These are phyloP conservation scores for Lacerta viridis DNA, from an alignment of 2,797 vertebrate species.

Conservation along the genomic window DNA sequence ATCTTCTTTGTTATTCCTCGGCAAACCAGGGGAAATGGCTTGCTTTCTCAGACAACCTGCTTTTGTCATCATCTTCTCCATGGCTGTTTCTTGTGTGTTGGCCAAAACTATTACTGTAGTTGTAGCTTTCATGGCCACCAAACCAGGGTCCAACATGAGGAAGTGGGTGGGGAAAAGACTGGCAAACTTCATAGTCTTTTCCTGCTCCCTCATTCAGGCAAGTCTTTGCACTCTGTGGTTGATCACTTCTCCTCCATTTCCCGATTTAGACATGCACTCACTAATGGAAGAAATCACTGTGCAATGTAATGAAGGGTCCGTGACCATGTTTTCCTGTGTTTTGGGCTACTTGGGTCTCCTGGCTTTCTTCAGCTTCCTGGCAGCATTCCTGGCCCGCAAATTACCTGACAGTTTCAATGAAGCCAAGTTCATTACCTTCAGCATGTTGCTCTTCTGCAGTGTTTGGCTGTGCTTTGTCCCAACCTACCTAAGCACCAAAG, in stretches of 20 bases:
- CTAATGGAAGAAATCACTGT: too few relatives aligned
- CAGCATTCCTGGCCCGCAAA: too few relatives aligned
- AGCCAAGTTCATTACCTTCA: too few relatives aligned
- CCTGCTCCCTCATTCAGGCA: not conserved
- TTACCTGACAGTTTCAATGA: too few relatives aligned
- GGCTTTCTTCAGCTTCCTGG: too few relatives aligned
- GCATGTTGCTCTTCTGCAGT: too few relatives aligned
- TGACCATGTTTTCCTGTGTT: too few relatives aligned
- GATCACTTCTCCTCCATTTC: not conserved
- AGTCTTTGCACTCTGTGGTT: not conserved
- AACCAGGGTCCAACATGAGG: not conserved
- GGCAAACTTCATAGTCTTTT: not conserved
- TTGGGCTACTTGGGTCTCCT: too few relatives aligned
- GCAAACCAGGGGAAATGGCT: not conserved
- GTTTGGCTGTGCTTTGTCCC: too few relatives aligned
- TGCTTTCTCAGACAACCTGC: not conserved
- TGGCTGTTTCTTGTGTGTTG: constrained; percentile 10
- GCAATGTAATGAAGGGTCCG: too few relatives aligned
- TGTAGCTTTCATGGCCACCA: not conserved
- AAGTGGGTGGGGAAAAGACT: constrained; percentile 3
- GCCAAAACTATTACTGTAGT: constrained; percentile 11
- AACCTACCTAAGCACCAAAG: too few relatives aligned
- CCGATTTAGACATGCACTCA: not conserved
- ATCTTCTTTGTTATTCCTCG: not conserved
- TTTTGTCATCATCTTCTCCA: not conserved